phyloP scores from a whole-genome alignment of 2,888 invertebrate genomes.

The Chrysolina oricalcia region DNA sequence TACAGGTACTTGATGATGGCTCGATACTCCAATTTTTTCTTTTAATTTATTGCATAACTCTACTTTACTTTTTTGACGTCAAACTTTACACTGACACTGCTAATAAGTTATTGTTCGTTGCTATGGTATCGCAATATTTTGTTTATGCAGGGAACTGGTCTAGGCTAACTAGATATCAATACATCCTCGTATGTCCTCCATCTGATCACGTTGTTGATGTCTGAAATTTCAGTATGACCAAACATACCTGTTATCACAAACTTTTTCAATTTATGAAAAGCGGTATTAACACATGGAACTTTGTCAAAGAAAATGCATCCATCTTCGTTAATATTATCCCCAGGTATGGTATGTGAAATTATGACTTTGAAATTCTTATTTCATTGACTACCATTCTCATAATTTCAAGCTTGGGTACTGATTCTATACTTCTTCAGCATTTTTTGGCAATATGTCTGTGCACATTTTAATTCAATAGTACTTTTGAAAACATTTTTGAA shows the following conservation, averaged over 20 bases:
- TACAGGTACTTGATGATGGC: too few relatives aligned
- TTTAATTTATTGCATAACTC: too few relatives aligned
- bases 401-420: background rate
- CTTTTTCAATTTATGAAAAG: background rate
- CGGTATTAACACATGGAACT: constrained; percentile 1
- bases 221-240: background rate
- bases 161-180: too few relatives aligned
- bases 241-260: background rate
- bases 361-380: background rate
- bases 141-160: too few relatives aligned
- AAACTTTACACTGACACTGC: too few relatives aligned
- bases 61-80: too few relatives aligned
- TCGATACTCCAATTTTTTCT: too few relatives aligned
- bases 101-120: too few relatives aligned
- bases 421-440: constrained; percentile 33
- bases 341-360: constrained; percentile 29
- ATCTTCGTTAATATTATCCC: background rate
- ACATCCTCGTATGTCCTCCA: too few relatives aligned
- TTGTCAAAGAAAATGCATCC: constrained; percentile 11
- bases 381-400: constrained; percentile 8
- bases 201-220: background rate
- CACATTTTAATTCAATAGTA: constrained; percentile 22
- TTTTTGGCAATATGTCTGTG: constrained; percentile 33
- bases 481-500: background rate
- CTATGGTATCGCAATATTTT: too few relatives aligned